These are phyloP conservation scores for Lepidochrysops patricia DNA, from an alignment of 2,888 invertebrate species.

Conservation along the genomic window DNA sequence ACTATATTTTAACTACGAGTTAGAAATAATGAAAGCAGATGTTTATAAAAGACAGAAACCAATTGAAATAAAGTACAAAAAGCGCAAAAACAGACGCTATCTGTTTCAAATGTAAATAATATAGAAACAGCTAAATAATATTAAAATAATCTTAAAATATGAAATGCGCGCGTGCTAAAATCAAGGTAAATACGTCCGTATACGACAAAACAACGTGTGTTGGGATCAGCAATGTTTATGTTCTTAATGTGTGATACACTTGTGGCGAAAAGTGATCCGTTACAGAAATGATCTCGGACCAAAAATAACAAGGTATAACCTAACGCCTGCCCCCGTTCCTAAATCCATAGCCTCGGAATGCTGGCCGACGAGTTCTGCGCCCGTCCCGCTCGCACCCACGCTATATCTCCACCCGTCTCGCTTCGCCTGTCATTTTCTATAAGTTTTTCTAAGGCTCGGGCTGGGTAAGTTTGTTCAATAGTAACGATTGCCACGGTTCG, in stretches of 20 bases:
- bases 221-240: too few relatives aligned
- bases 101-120: too few relatives aligned
- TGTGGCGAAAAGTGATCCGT: conserved; percentile 25
- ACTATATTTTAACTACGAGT: background rate
- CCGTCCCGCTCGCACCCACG: conserved; percentile 60
- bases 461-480: conserved; percentile 63
- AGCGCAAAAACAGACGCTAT: too few relatives aligned
- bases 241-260: too few relatives aligned
- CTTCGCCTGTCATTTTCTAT: conserved; percentile 74
- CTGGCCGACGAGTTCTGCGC: conserved; percentile 68
- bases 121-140: too few relatives aligned
- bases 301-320: conserved; percentile 69
- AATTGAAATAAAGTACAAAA: too few relatives aligned
- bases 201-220: too few relatives aligned
- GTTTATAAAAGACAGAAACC: too few relatives aligned
- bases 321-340: conserved; percentile 73
- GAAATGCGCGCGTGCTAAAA: too few relatives aligned
- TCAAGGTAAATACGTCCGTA: too few relatives aligned
- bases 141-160: too few relatives aligned
- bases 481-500: conserved; percentile 59
- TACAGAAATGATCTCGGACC: conserved; percentile 30
- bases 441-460: conserved; percentile 72
- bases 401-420: conserved; percentile 52
- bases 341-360: conserved; percentile 73
- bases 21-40: too few relatives aligned